Conservation (phyloP, 37 sponge, comb jelly and placozoan species). For the Aplysina aerophoba region DNA sequence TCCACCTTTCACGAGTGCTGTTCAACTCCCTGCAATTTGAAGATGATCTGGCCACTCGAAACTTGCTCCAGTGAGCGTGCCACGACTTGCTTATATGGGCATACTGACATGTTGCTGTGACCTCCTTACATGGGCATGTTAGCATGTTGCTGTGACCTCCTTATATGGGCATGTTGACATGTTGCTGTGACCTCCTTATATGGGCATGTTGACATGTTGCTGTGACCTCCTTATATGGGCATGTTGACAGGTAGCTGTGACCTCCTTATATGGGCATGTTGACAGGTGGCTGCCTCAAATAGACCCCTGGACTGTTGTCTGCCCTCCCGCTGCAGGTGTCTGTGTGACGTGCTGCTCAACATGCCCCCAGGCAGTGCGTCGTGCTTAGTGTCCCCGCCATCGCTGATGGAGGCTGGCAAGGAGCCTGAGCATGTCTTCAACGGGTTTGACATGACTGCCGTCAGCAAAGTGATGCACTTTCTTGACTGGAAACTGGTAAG, state of each 20-base stretch:
- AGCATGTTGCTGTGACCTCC: no score
- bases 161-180: no score
- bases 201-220: no score
- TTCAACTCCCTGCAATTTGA: constrained; percentile 7
- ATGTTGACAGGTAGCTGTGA: no score
- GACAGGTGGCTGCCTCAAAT: no score
- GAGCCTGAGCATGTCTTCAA: constrained; percentile 38
- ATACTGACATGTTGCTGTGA: no score
- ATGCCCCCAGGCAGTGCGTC: constrained; percentile 1
- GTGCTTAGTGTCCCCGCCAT: neutral
- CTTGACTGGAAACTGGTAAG: constrained; percentile 60
- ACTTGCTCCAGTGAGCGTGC: constrained; percentile 25
- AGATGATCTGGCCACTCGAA: neutral
- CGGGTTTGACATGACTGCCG: constrained; percentile 45
- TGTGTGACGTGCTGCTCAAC: constrained; percentile 12
- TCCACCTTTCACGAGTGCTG: constrained; percentile 29
- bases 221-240: no score
- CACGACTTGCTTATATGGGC: no score
- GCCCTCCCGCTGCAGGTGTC: neutral
- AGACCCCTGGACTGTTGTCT: neutral
- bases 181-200: no score
- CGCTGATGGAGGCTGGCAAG: neutral
- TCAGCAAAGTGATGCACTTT: constrained; percentile 26
- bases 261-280: no score
- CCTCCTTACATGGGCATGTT: no score